phyloP scores from a whole-genome alignment of 2,797 vertebrate genomes.

The Scolopax rusticola region DNA sequence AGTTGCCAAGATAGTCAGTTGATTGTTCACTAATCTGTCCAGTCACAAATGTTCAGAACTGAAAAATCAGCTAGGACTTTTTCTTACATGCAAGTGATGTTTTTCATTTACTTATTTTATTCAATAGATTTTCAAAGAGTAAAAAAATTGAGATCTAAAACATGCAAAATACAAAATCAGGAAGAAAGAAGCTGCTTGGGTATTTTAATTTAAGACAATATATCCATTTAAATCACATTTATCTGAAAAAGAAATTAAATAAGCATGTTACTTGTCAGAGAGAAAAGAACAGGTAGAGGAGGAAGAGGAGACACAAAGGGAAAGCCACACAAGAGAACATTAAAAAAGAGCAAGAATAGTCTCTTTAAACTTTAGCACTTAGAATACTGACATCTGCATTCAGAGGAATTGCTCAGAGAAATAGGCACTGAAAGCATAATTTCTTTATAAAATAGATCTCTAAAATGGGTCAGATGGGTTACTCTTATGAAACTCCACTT shows the following conservation, averaged over 20 bases:
- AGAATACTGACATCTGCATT: not conserved
- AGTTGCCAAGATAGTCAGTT: not conserved
- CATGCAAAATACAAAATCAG: not conserved
- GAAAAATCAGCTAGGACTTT: not conserved
- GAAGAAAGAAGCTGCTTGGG: not conserved
- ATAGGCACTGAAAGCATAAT: not conserved
- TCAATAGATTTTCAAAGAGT: not conserved
- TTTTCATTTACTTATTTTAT: not conserved
- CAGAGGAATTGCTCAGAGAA: not conserved
- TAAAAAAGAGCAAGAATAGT: not conserved
- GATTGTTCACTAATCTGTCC: not conserved
- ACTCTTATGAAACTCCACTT: accelerated
- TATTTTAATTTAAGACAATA: not conserved
- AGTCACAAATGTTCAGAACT: not conserved
- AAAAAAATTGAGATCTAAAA: not conserved
- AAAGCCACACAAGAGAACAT: not conserved
- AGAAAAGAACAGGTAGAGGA: not conserved
- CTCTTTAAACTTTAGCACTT: not conserved
- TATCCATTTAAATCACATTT: not conserved
- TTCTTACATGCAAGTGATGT: not conserved
- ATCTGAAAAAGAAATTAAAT: not conserved
- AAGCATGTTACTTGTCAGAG: not conserved
- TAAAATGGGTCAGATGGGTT: not conserved
- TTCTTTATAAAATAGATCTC: not conserved
- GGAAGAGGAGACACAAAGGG: not conserved